Conservation (phyloP, 2,888 invertebrate genomes). For the Drosophila meridionalis region DNA sequence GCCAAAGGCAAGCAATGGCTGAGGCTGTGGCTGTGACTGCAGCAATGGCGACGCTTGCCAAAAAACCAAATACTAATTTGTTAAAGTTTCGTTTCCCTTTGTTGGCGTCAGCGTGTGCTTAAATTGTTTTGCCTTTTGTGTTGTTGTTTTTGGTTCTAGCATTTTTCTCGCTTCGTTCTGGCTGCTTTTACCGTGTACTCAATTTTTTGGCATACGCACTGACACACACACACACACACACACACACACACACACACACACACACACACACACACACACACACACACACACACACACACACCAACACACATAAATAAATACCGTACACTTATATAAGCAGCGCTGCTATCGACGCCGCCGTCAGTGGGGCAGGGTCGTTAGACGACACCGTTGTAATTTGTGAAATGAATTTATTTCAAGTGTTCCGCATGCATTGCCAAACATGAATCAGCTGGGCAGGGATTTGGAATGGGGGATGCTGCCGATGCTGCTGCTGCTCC, state of each 20-base stretch:
- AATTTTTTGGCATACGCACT: constrained; percentile 70
- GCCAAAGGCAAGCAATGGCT: constrained; percentile 40
- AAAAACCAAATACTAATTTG: constrained; percentile 62
- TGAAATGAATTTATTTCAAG: constrained; percentile 38
- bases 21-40: constrained; percentile 1
- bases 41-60: constrained; percentile 64
- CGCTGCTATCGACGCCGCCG: constrained; percentile 30
- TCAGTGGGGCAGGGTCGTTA: constrained; percentile 80
- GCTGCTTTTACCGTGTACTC: constrained; percentile 67
- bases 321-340: constrained; percentile 71
- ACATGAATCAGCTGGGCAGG: constrained; percentile 72
- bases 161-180: constrained; percentile 45
- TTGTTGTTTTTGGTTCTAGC: constrained; percentile 26
- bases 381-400: constrained; percentile 61
- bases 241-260: constrained; percentile 50
- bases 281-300: constrained; percentile 23
- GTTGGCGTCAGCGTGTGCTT: constrained; percentile 48
- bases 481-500: constrained; percentile 34
- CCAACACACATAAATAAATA: constrained; percentile 28
- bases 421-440: constrained; percentile 50
- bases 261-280: constrained; percentile 17
- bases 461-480: constrained; percentile 8
- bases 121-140: constrained; percentile 60
- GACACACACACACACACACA: constrained; percentile 30
- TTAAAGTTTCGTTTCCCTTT: constrained; percentile 63